These are phyloP conservation scores for Platycnemis pennipes DNA, from an alignment of 2,888 invertebrate species.

Conservation along the genomic window DNA sequence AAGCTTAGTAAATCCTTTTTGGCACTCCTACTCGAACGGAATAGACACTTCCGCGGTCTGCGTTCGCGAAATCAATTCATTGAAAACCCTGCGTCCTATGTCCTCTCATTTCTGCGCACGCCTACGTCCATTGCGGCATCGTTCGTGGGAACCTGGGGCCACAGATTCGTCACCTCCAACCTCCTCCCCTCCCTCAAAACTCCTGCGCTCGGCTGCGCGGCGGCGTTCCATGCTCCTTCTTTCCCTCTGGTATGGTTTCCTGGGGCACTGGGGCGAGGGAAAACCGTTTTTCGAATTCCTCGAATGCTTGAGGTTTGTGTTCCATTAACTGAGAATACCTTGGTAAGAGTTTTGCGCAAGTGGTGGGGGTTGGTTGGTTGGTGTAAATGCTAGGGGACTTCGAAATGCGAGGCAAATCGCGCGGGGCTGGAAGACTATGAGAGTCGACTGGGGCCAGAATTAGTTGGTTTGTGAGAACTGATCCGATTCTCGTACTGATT, in stretches of 20 bases:
- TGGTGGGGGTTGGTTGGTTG: not conserved
- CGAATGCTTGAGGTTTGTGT: constrained; percentile 42
- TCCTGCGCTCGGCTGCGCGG: not conserved
- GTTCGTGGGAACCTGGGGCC: too few relatives aligned
- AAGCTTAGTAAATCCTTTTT: too few relatives aligned
- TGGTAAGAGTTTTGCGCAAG: not conserved
- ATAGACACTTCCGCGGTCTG: too few relatives aligned
- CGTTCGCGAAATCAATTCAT: too few relatives aligned
- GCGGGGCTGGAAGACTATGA: not conserved
- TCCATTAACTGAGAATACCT: constrained; percentile 56
- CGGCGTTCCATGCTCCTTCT: not conserved
- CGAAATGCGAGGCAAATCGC: not conserved
- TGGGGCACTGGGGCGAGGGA: not conserved
- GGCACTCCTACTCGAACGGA: too few relatives aligned
- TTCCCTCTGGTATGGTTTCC: not conserved
- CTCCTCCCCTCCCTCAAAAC: too few relatives aligned
- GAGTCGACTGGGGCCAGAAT: not conserved
- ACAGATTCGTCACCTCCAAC: too few relatives aligned
- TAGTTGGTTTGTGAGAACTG: too few relatives aligned
- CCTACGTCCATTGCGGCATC: too few relatives aligned
- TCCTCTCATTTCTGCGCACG: too few relatives aligned
- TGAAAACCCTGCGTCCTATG: too few relatives aligned
- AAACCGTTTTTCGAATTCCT: constrained; percentile 61
- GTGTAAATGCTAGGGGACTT: not conserved
- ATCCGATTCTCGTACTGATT: too few relatives aligned